These are phyloP conservation scores for Neoitamus cyanurus DNA, from an alignment of 2,888 invertebrate genomes.

Conservation along the genomic window DNA sequence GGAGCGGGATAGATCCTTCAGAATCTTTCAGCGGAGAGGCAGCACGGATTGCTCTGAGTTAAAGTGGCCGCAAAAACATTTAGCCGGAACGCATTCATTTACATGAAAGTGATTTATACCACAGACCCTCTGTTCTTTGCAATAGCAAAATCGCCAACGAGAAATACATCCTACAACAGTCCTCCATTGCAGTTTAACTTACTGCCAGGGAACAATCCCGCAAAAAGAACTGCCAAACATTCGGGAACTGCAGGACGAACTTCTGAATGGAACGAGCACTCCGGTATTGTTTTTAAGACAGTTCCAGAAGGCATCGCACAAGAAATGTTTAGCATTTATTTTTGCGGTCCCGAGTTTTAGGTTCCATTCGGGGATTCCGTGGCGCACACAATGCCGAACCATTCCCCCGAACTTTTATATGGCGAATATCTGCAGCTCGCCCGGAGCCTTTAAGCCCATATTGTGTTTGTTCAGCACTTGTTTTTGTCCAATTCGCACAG, in stretches of 20 bases:
- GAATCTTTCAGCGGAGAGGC: neutral
- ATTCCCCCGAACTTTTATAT: neutral
- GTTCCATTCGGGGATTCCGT: neutral
- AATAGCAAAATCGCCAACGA: neutral
- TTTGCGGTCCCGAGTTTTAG: neutral
- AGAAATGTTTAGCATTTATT: neutral
- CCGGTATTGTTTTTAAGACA: constrained; percentile 32
- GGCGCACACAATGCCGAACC: neutral
- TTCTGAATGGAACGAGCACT: constrained; percentile 7
- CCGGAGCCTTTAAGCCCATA: constrained; percentile 26
- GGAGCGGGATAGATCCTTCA: neutral
- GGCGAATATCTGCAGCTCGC: constrained; percentile 25
- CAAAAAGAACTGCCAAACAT: constrained; percentile 21
- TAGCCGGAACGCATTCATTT: neutral
- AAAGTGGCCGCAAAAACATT: constrained; percentile 1
- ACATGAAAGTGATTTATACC: neutral
- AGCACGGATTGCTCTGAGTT: neutral
- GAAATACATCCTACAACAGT: neutral
- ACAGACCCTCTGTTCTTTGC: neutral
- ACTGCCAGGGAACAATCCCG: neutral
- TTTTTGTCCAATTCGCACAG: constrained; percentile 8
- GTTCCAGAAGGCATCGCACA: neutral
- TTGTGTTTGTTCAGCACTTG: constrained; percentile 30
- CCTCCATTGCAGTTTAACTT: neutral
- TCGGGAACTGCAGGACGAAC: neutral